These are phyloP conservation scores for Teleiodes luculella DNA, from an alignment of 2,888 invertebrate species.

Conservation along the genomic window DNA sequence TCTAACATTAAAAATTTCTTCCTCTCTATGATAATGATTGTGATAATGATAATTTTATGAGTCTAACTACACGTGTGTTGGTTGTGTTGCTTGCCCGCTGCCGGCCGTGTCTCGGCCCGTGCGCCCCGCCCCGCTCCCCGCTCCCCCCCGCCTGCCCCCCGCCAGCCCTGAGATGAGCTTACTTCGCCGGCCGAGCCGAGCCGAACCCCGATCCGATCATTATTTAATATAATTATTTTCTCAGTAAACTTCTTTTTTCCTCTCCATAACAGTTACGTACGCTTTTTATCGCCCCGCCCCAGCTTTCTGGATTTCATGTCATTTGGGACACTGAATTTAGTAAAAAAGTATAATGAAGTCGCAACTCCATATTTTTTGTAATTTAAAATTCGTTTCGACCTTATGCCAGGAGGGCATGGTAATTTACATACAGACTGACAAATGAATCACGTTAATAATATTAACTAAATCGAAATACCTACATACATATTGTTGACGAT, in stretches of 20 bases:
- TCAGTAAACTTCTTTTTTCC: constrained; percentile 59
- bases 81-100: background rate
- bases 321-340: constrained; percentile 19
- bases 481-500: no score
- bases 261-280: constrained; percentile 59
- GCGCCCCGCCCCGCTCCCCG: constrained; percentile 22
- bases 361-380: background rate
- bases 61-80: no score
- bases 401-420: background rate
- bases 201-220: constrained; percentile 68
- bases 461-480: no score
- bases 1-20: no score
- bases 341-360: constrained; percentile 11
- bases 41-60: no score
- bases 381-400: constrained; percentile 11
- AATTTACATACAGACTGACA: no score
- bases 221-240: constrained; percentile 75
- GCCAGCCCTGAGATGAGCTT: constrained; percentile 67
- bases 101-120: constrained; percentile 18
- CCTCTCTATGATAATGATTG: no score
- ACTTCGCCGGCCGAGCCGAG: constrained; percentile 51
- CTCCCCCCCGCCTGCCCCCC: constrained; percentile 30
- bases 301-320: constrained; percentile 32
- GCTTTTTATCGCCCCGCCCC: constrained; percentile 47
- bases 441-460: background rate